Evolutionary conservation across 2,888 invertebrate species (phyloP).

Genomic region (Eumacrocentrus americanus): DNA sequence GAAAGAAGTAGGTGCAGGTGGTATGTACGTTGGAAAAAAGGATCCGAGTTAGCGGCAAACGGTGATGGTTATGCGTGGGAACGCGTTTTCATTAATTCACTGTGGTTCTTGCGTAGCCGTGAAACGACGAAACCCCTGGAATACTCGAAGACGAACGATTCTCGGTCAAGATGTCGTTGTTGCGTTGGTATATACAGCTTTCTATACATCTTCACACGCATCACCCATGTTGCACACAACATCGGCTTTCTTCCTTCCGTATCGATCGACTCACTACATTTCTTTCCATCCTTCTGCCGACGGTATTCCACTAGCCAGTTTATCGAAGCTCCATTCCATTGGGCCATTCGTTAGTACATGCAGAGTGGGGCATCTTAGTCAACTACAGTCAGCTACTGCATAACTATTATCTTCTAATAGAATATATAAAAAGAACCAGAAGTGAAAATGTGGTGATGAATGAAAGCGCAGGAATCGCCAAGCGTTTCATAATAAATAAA

Average conservation of each 20-base stretch:
- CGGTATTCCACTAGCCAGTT: background rate
- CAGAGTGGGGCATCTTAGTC: constrained; percentile 45
- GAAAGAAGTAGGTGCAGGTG: constrained; percentile 37
- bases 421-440: background rate
- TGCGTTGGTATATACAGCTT: constrained; percentile 29
- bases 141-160: constrained; percentile 43
- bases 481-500: too few relatives aligned
- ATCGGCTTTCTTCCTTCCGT: constrained; percentile 31
- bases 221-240: too few relatives aligned
- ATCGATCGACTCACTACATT: constrained; percentile 17
- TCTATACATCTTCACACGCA: too few relatives aligned
- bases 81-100: constrained; percentile 57
- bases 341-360: constrained; percentile 2
- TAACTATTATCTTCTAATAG: constrained; percentile 4
- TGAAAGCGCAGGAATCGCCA: background rate
- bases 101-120: constrained; percentile 47
- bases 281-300: background rate
- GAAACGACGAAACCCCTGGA: constrained; percentile 18
- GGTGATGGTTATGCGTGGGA: constrained; percentile 52
- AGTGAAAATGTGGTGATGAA: too few relatives aligned
- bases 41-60: constrained; percentile 38
- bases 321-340: constrained; percentile 7
- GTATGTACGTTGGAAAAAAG: constrained; percentile 35
- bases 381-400: constrained; percentile 34
- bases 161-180: constrained; percentile 49